Percentiles rank a stretch among this genome's conserved stretches.
These are phyloP conservation scores for Hesperophylax magnus DNA, from an alignment of 1,140 invertebrate genomes.

Conservation along the genomic window DNA sequence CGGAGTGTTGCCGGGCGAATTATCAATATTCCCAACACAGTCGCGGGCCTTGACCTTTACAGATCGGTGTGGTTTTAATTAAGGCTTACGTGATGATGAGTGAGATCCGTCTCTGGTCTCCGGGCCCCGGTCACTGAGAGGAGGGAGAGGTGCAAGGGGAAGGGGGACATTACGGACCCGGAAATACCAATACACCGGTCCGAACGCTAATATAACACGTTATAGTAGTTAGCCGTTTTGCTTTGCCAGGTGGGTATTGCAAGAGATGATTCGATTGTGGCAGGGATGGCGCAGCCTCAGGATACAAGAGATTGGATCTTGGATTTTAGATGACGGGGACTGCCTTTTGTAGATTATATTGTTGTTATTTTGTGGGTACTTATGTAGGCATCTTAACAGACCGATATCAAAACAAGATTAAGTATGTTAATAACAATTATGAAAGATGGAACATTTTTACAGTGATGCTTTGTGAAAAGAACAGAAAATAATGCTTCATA, in stretches of 20 bases:
- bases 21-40: constrained; percentile 12
- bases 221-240: not conserved
- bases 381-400: no score
- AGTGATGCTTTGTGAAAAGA: no score
- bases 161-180: constrained; percentile 19
- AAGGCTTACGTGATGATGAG: constrained; percentile 39
- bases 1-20: not conserved
- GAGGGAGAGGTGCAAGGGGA: not conserved
- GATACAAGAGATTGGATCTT: no score
- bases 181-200: constrained; percentile 38
- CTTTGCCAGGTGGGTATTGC: not conserved
- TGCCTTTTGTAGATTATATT: no score
- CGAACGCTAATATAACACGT: constrained; percentile 6
- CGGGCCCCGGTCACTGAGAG: not conserved
- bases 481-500: no score
- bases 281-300: not conserved
- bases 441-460: no score
- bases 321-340: no score
- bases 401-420: no score
- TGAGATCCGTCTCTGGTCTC: constrained; percentile 17
- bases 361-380: no score
- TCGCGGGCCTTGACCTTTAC: constrained; percentile 36
- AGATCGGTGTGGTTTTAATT: constrained; percentile 29
- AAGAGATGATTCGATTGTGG: not conserved
- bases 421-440: no score